Conservation (phyloP, 2,113 vertebrate species). For the Panurus biarmicus region DNA sequence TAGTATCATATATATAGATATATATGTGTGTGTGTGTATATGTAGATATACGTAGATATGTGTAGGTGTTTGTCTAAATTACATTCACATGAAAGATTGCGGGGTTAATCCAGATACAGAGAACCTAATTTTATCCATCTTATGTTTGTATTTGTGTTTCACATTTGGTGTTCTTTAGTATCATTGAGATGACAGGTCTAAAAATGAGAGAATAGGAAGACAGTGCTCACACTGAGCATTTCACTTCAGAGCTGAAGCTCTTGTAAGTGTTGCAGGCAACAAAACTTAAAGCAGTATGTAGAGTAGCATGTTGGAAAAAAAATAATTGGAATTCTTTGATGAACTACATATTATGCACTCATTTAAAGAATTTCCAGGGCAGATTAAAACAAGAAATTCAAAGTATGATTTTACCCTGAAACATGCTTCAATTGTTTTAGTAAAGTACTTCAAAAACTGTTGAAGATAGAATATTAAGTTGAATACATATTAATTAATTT, state of each 20-base stretch:
- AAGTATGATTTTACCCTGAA: background rate
- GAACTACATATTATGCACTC: background rate
- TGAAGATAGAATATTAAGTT: background rate
- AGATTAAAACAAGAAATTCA: background rate
- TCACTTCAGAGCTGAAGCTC: background rate
- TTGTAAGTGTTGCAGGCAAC: background rate
- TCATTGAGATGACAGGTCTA: background rate
- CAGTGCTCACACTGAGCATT: background rate
- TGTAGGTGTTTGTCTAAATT: background rate
- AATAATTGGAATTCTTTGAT: background rate
- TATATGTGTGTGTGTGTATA: too few species aligned
- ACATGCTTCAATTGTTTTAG: background rate
- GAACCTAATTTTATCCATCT: background rate
- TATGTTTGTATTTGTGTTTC: background rate
- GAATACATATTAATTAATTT: background rate
- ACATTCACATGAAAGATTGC: background rate
- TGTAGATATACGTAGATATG: accelerated
- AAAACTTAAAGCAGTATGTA: background rate
- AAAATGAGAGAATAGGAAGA: background rate
- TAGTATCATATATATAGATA: background rate
- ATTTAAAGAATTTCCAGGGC: background rate
- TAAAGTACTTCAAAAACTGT: background rate
- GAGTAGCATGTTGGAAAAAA: background rate
- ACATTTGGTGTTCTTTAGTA: background rate
- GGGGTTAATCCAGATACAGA: background rate